Conservation (phyloP, 2,113 vertebrate species). For the Odocoileus virginianus region DNA sequence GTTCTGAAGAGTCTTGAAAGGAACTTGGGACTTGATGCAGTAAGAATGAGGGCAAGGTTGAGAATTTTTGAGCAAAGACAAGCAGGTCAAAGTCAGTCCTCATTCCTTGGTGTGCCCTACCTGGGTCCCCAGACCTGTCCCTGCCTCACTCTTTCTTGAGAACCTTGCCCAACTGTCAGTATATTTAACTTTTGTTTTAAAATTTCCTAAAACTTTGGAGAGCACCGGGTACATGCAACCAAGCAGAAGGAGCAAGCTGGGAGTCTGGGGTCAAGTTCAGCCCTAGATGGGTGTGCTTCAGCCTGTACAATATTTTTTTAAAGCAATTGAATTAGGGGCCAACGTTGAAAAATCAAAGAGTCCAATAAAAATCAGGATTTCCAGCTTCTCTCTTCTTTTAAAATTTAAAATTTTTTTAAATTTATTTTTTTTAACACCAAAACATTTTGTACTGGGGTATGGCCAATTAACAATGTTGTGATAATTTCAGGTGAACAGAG, state of each 20-base stretch:
- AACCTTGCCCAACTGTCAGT: not conserved
- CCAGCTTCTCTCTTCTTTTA: not conserved
- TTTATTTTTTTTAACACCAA: not conserved
- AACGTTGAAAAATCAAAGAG: not conserved
- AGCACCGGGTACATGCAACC: not conserved
- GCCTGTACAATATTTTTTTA: not conserved
- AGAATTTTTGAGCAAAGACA: not conserved
- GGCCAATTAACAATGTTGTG: not conserved
- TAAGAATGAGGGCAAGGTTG: not conserved
- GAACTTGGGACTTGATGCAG: not conserved
- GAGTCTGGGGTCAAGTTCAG: not conserved
- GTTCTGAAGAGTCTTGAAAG: not conserved
- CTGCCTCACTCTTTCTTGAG: not conserved
- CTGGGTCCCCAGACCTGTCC: not conserved
- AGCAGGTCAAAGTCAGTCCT: not conserved
- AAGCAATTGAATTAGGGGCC: not conserved
- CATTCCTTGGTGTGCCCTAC: not conserved
- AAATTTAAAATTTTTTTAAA: not conserved
- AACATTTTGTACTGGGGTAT: not conserved
- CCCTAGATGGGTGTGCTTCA: not conserved
- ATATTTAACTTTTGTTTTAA: slow-evolving; percentile 8
- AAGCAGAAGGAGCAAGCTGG: slow-evolving; percentile 7
- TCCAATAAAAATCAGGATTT: not conserved
- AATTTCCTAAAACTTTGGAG: not conserved
- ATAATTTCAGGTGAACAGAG: not conserved